Base-by-base conservation (phyloP, 2,797 vertebrate species). In the Scyliorhinus canicula region DNA sequence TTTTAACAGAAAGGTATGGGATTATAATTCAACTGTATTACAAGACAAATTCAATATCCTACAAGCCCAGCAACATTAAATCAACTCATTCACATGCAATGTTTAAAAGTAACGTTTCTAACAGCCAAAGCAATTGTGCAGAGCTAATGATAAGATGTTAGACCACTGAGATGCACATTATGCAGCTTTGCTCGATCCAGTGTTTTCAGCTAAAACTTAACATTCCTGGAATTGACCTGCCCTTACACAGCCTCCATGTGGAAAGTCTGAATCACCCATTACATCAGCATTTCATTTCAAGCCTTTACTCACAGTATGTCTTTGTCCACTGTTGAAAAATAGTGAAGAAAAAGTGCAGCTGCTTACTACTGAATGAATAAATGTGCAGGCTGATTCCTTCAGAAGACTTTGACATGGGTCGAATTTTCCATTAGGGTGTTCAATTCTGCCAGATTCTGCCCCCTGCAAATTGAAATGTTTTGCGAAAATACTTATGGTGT, bases 191-290 rank as follows among this genome's bases (percentile, higher is more conserved):
- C 47, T 90, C 60, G 52, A 88, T 86, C 82, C 35, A 88, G 57
- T 16, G 82, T 65, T 86, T 85, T 85, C 40, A 79, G 60, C 82
- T 57, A 74, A 85, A 85, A 95, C 44, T 67, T 63, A n/a, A 55
- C 95, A 95, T 90, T 95, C 65, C 63, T 67, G 95, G 90, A 95
- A 95, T 85, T 90, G 50, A 93, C 57, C 47, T 88, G 16, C 47
- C 69, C 95, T 63, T 85, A 65, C 55, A 5, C 74, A 95, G 95
- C 57, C 55, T 74, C 77, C 95, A 24, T 74, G 55, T 88, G 95
- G 95, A 95, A 90, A 95, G 40, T 71, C 85, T 95, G 69, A 91
- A 69, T 95, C 86, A 95, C 52, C 16, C 95, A 55, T 71, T 65
- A 74, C 67, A 50, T 90, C 86, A 95, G 84, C 82, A 69, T 90